Evolutionary conservation across 2,113 vertebrate genomes (phyloP), one percentile per base, ranked within the genome.

Genomic region (Ifrita kowaldi): DNA sequence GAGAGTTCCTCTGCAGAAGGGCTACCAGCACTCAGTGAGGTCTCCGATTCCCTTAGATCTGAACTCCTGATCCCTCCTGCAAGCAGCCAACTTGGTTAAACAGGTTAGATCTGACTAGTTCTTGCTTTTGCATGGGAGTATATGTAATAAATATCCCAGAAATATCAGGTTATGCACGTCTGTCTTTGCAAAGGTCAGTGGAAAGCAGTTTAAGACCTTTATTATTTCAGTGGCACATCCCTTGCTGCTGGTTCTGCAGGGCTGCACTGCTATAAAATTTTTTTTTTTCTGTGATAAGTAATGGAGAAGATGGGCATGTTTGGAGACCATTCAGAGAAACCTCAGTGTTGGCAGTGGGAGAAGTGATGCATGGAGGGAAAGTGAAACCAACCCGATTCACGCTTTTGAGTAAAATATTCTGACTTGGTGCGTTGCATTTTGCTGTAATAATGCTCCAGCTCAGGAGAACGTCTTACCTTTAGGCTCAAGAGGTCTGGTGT

Each of bases 351-450:
- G 44, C 39, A 83, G 28, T 67, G 59, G 53, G 49, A 79, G 24
- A n/a, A 73, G 55, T 13, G 30, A 27, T 15, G 10, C 8, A 7
- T 17, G 41, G 67, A 39, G 37, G 12, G 26, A 56, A 55, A 39
- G 5, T 22, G n/a, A 69, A 81, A 77, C 16, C 3, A 4, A 32
- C 27, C n/a, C 0, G 1, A 42, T 39, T 47, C 33, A 8, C 1
- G 2, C 3, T 44, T 84, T 56, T 47, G 42, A 67, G 35, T 50
- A 55, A 62, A 84, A 81, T 19, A 33, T 1, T 42, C 30, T 19
- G 23, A 57, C 9, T 17, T 32, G 28, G 21, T 76, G 37, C 28
- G 30, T 13, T 56, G 32, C 11, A 9, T 79, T 82, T 82, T 73
- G 44, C 17, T 53, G 24, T 55, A 87, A 44, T 49, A 63, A 33